Conservation (phyloP, 1,140 invertebrate species). For the Bactericera cockerelli region DNA sequence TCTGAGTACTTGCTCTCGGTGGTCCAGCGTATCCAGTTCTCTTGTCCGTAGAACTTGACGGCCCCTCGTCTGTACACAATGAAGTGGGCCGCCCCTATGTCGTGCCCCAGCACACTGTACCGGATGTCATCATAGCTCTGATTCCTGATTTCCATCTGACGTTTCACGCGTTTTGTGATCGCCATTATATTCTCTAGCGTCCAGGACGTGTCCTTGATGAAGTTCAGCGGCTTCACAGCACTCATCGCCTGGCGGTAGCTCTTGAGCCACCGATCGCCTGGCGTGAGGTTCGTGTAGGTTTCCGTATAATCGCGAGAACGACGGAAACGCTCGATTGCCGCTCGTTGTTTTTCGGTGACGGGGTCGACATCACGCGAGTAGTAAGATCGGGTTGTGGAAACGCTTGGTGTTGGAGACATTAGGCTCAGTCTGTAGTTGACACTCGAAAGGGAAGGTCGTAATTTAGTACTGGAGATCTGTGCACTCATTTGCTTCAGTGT, state of each 20-base stretch:
- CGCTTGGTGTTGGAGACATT: too few relatives aligned
- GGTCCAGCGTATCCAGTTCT: slow-evolving; percentile 39
- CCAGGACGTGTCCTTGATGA: background rate
- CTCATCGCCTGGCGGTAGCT: background rate
- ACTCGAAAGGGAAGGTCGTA: too few relatives aligned
- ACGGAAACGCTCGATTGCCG: background rate
- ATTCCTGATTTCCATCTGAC: background rate
- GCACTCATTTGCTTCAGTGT: too few relatives aligned
- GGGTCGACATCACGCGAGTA: background rate
- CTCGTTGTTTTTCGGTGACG: background rate
- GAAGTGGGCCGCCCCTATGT: slow-evolving; percentile 61
- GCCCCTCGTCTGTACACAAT: slow-evolving; percentile 44
- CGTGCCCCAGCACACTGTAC: slow-evolving; percentile 35
- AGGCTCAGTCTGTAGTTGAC: too few relatives aligned
- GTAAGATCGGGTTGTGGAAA: too few relatives aligned
- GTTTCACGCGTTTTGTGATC: background rate
- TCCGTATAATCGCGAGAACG: background rate
- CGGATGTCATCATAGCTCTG: slow-evolving; percentile 20
- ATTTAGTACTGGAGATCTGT: too few relatives aligned
- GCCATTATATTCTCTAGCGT: background rate
- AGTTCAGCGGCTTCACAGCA: background rate
- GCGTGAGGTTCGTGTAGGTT: background rate
- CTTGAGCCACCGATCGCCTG: background rate
- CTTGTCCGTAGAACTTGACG: slow-evolving; percentile 43
- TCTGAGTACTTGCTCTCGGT: slow-evolving; percentile 28